These are phyloP conservation scores for Caerostris extrusa DNA, from an alignment of 1,140 invertebrate genomes.

Conservation along the genomic window DNA sequence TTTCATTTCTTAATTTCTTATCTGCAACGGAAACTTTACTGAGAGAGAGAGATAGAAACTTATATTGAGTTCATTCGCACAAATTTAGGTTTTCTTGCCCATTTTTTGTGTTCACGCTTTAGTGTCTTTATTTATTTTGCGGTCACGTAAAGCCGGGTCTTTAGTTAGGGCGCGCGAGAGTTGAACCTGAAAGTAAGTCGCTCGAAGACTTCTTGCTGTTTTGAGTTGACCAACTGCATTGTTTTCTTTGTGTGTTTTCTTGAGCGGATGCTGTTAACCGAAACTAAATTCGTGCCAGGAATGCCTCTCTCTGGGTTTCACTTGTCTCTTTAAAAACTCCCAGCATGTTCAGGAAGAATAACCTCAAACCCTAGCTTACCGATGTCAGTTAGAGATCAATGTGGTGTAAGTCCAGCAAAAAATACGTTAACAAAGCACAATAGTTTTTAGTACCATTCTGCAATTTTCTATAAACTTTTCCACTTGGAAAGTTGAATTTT, in stretches of 20 bases:
- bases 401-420: too few species aligned
- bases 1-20: constrained; percentile 24
- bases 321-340: neutral
- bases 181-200: constrained; percentile 14
- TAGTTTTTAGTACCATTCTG: too few species aligned
- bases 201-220: constrained; percentile 42
- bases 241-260: constrained; percentile 58
- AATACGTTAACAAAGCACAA: too few species aligned
- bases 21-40: constrained; percentile 11
- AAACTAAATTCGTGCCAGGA: constrained; percentile 51
- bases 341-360: neutral
- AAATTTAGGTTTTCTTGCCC: neutral
- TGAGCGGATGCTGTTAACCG: constrained; percentile 50
- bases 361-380: neutral
- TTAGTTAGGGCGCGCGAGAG: constrained; percentile 55
- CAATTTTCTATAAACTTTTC: too few species aligned
- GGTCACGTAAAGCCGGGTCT: constrained; percentile 34
- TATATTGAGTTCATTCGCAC: constrained; percentile 19
- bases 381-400: neutral
- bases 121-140: constrained; percentile 38
- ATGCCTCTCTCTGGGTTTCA: neutral
- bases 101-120: neutral
- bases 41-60: neutral
- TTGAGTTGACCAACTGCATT: constrained; percentile 41
- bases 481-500: too few species aligned